Conservation (phyloP, 1,140 invertebrate species). For the Drosophila biarmipes region DNA sequence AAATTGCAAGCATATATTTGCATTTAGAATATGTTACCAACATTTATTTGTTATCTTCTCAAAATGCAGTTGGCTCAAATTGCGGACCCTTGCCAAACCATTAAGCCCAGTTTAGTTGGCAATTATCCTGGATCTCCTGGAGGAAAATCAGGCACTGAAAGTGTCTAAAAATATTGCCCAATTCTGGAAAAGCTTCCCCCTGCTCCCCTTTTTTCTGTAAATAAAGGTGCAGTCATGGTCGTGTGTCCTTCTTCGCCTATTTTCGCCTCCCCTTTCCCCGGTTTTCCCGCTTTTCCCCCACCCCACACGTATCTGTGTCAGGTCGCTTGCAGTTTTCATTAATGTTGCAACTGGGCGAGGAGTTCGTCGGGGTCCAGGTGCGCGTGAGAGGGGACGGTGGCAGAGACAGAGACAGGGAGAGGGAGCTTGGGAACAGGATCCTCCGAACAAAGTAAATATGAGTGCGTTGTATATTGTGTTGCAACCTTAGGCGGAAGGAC, state of each 20-base stretch:
- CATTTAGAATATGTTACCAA: neutral
- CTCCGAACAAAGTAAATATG: slow-evolving; percentile 70
- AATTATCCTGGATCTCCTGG: slow-evolving; percentile 42
- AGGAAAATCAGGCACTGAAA: slow-evolving; percentile 39
- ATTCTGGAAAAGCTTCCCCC: slow-evolving; percentile 32
- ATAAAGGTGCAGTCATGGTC: slow-evolving; percentile 43
- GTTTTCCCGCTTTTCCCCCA: slow-evolving; percentile 7
- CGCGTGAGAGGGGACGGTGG: neutral
- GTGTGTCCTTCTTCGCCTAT: slow-evolving; percentile 16
- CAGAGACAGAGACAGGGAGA: neutral
- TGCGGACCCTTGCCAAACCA: slow-evolving; percentile 23
- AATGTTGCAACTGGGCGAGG: slow-evolving; percentile 53
- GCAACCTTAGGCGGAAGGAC: slow-evolving; percentile 79
- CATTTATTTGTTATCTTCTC: slow-evolving; percentile 1
- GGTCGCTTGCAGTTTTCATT: slow-evolving; percentile 76
- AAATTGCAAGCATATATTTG: slow-evolving; percentile 4
- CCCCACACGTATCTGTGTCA: slow-evolving; percentile 49
- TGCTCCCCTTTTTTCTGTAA: slow-evolving; percentile 13
- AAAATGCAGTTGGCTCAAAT: slow-evolving; percentile 9
- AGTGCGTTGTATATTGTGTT: slow-evolving; percentile 76
- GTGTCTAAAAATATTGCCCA: slow-evolving; percentile 46
- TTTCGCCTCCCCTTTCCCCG: slow-evolving; percentile 11
- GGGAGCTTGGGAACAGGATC: slow-evolving; percentile 26
- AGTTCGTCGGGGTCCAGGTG: slow-evolving; percentile 15
- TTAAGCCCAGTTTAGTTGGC: slow-evolving; percentile 46